Base-by-base conservation (phyloP, 1,140 invertebrate species). In the Steinernema feltiae region DNA sequence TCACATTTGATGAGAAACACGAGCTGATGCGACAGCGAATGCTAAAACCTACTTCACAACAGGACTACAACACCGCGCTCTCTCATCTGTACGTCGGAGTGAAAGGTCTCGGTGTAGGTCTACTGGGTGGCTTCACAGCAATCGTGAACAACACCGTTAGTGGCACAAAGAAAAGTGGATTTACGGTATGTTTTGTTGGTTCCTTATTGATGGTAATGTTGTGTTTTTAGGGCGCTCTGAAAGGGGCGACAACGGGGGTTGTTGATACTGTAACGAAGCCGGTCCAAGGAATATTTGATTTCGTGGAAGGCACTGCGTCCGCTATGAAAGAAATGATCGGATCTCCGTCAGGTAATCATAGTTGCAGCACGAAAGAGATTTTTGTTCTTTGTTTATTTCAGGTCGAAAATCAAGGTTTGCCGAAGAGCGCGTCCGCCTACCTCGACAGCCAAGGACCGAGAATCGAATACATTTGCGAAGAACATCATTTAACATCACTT, bases 201-300 rank as follows among this genome's bases (percentile, higher is more conserved):
- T 27, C n/a, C 30, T 21, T 73, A n/a, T n/a, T n/a, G n/a, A n/a
- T n/a, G n/a, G n/a, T 1, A 31, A 46, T 70, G 69, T 69, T 17
- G 48, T 70, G 46, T 31, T 86, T 87, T 1, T 78, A 92, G 88
- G 96, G 95, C 2, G 91, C 97, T 78, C 89, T 97, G 41, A 91
- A 92, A 79, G 96, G 96, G 7, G 88, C 98, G 53, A 93, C 93
- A 29, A 97, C 95, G 89, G 96, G 95, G 24, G 88, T 97, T 1
- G 92, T 98, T 53, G 96, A 95, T 32, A 96, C 94, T 12, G 92
- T 98, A 0, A 95, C 95, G 0, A 98, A 98, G 88, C 95, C 95
- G 1, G 92, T 97, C 1, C 93, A 96, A 73, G 96, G 96, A 24
- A 91, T 98, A 46, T 88, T 98, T 35, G 96, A 99, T 89, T 90